phyloP scores from a whole-genome alignment of 2,113 vertebrate genomes.

The Phylloscopus trochiloides region DNA sequence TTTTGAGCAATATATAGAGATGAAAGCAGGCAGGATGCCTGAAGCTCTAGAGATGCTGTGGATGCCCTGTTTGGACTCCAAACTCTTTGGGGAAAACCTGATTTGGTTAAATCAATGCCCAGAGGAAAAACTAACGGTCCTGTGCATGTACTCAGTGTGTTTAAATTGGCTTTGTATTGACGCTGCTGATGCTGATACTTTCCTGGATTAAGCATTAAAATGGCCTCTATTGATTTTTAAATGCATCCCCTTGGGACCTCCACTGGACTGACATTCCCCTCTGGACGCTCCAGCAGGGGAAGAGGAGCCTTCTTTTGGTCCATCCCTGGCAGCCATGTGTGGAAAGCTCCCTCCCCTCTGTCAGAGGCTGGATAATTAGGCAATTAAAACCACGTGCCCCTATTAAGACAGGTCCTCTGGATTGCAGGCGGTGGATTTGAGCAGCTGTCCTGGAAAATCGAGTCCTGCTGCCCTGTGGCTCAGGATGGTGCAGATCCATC shows the following conservation, averaged over 20 bases:
- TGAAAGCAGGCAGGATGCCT: not conserved
- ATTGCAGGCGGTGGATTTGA: not conserved
- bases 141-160: not conserved
- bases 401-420: not conserved
- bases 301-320: not conserved
- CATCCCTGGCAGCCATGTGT: too few species aligned
- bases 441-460: not conserved
- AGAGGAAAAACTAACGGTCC: not conserved
- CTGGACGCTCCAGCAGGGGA: not conserved
- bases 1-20: not conserved
- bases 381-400: not conserved
- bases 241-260: not conserved
- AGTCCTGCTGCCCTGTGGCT: not conserved
- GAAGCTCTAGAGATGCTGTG: not conserved
- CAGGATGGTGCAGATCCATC: not conserved
- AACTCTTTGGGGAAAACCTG: not conserved
- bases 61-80: not conserved
- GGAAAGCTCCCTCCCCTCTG: accelerated
- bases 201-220: not conserved
- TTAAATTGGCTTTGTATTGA: constrained; percentile 17
- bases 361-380: not conserved
- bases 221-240: constrained; percentile 28
- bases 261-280: not conserved
- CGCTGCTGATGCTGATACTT: constrained; percentile 16
- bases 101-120: not conserved